Evolutionary conservation across 2,888 invertebrate species (phyloP).

Genomic region (Mimumesa dahlbomi): DNA sequence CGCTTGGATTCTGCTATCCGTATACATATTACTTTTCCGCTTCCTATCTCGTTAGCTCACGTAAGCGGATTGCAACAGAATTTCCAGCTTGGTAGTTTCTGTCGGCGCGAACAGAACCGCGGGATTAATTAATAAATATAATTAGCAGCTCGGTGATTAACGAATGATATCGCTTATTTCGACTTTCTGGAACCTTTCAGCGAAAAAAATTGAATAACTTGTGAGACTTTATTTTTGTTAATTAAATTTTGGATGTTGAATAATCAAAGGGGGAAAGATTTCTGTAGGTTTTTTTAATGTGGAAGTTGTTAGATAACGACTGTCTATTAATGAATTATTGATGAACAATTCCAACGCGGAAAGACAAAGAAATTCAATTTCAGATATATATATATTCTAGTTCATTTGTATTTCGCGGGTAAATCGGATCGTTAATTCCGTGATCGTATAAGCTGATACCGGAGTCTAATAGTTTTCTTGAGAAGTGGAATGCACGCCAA

Average conservation of each 20-base stretch:
- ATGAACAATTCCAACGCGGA: not conserved
- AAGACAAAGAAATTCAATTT: not conserved
- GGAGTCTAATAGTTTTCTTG: slow-evolving; percentile 45
- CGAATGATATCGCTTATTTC: not conserved
- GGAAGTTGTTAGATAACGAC: too few species aligned
- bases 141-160: not conserved
- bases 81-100: not conserved
- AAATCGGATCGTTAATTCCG: slow-evolving; percentile 47
- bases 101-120: not conserved
- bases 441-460: slow-evolving; percentile 51
- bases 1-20: slow-evolving; percentile 41
- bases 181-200: too few species aligned
- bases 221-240: too few species aligned
- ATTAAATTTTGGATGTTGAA: too few species aligned
- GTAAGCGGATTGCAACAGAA: not conserved
- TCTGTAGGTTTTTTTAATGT: too few species aligned
- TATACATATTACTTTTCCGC: not conserved
- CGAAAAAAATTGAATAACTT: too few species aligned
- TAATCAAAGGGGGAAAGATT: too few species aligned
- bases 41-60: slow-evolving; percentile 22
- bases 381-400: not conserved
- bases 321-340: not conserved
- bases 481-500: slow-evolving; percentile 49
- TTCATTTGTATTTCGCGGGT: slow-evolving; percentile 41
- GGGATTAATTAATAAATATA: not conserved